Conservation (phyloP, 2,797 vertebrate species). For the Fistularia tabacaria region DNA sequence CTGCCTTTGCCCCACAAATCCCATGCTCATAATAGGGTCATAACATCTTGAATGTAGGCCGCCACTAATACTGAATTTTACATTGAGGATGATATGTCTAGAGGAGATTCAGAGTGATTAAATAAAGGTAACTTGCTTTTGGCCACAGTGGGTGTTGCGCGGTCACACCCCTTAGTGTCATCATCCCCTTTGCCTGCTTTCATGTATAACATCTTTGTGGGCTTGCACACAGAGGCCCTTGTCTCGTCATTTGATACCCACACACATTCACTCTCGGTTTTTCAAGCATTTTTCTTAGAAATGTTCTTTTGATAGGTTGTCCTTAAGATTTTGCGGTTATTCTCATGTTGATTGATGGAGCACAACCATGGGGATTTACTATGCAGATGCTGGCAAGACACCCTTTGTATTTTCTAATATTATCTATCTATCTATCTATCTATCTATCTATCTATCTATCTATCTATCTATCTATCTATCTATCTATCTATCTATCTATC, state of each 20-base stretch:
- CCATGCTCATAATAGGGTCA: conserved; percentile 19
- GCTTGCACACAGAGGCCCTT: conserved; percentile 32
- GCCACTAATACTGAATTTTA: conserved; percentile 35
- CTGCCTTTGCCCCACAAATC: conserved; percentile 31
- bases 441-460: too few species aligned
- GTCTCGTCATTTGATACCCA: conserved; percentile 40
- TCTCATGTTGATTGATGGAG: too few species aligned
- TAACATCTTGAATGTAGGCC: conserved; percentile 35
- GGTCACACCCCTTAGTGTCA: conserved; percentile 59
- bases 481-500: too few species aligned
- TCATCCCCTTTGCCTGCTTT: conserved; percentile 60
- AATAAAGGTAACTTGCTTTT: conserved; percentile 47
- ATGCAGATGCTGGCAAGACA: too few species aligned
- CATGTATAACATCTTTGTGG: conserved; percentile 36
- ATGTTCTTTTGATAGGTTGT: too few species aligned
- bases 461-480: too few species aligned
- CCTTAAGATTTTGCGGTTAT: too few species aligned
- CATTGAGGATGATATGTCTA: conserved; percentile 14
- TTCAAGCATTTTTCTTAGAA: too few species aligned
- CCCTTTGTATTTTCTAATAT: too few species aligned
- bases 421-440: too few species aligned
- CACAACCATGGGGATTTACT: too few species aligned
- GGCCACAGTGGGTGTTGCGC: conserved; percentile 50
- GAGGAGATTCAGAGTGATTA: conserved; percentile 13
- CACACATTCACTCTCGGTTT: conserved; percentile 25